Conservation (phyloP, 2,888 invertebrate genomes). For the Ophonus ardosiacus region DNA sequence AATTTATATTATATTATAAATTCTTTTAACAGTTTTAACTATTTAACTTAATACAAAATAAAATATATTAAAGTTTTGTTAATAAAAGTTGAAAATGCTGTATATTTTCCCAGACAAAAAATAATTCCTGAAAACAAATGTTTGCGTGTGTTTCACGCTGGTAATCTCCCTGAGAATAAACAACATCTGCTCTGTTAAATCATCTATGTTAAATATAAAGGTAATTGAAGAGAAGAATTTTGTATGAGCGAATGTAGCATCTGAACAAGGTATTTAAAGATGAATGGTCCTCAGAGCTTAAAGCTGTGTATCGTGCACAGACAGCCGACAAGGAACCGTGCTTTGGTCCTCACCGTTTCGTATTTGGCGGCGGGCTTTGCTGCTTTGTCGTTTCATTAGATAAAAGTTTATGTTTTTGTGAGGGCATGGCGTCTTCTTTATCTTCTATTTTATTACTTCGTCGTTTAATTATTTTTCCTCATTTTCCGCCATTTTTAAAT, state of each 20-base stretch:
- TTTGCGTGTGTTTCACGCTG: neutral
- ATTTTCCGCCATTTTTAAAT: conserved; percentile 41
- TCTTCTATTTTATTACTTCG: conserved; percentile 48
- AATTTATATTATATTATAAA: too few relatives aligned
- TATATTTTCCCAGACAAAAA: neutral
- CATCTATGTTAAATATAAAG: neutral
- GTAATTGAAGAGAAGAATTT: neutral
- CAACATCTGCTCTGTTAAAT: neutral
- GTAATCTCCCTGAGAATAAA: neutral
- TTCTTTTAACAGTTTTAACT: too few relatives aligned
- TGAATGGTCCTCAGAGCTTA: neutral
- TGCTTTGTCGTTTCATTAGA: conserved; percentile 48
- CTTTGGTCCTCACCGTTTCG: neutral
- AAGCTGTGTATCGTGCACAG: neutral
- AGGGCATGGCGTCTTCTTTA: conserved; percentile 36
- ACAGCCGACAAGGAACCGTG: neutral
- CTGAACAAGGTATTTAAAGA: conserved; percentile 1
- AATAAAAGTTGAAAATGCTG: neutral
- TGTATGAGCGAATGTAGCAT: neutral
- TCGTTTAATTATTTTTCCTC: conserved; percentile 46
- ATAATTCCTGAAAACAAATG: neutral
- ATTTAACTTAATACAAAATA: neutral
- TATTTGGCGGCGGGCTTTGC: conserved; percentile 8
- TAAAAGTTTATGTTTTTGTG: conserved; percentile 44
- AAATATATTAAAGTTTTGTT: neutral